phyloP scores from a whole-genome alignment of 2,113 vertebrate genomes.

The Spheniscus mendiculus region DNA sequence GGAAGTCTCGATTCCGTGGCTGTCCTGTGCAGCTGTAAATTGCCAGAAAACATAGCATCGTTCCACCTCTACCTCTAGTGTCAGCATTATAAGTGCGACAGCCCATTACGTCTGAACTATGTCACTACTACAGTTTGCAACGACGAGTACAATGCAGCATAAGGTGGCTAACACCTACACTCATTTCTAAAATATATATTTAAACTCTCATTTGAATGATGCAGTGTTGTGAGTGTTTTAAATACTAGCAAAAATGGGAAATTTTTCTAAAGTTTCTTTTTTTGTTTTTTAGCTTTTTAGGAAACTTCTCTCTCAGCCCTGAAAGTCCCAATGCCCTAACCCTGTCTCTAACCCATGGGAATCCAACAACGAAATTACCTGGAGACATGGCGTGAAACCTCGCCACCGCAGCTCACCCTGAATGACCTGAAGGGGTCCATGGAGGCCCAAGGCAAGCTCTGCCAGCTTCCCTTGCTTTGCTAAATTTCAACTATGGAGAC shows the following conservation, averaged over 20 bases:
- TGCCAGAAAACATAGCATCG: neutral
- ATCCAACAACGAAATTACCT: neutral
- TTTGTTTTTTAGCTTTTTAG: neutral
- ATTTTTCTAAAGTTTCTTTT: neutral
- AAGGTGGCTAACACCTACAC: neutral
- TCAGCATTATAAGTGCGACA: neutral
- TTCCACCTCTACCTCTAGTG: neutral
- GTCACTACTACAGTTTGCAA: neutral
- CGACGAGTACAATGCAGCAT: neutral
- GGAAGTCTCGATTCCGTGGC: neutral
- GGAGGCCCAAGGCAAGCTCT: neutral
- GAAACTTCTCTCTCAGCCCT: neutral
- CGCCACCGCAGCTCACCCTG: neutral
- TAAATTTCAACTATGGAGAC: neutral
- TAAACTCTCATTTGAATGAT: neutral
- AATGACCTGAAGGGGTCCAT: neutral
- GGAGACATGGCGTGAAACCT: neutral
- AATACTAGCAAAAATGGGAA: neutral
- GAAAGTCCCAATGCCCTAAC: neutral
- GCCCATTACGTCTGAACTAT: neutral
- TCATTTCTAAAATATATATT: neutral
- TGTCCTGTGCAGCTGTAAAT: neutral
- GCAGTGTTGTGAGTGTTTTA: neutral
- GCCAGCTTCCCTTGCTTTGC: neutral
- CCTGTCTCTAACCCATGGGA: neutral